phyloP scores from a whole-genome alignment of 2,113 vertebrate genomes.

The Menura novaehollandiae region DNA sequence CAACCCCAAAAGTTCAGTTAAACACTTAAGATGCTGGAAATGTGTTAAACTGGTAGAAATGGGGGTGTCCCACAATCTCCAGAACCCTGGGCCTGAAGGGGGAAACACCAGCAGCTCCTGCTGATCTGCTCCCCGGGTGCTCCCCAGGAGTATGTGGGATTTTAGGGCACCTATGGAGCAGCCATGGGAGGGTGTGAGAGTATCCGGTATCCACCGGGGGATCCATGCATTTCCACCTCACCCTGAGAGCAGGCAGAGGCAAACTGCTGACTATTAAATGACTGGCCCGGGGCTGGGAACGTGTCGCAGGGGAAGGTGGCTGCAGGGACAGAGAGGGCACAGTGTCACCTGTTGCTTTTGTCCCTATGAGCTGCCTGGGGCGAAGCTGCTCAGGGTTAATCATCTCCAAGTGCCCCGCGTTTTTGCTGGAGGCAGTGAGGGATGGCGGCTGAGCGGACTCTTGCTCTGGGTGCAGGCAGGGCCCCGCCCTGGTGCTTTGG shows the following conservation, averaged over 20 bases:
- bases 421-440: neutral
- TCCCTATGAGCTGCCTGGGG: neutral
- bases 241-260: neutral
- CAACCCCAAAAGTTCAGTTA: neutral
- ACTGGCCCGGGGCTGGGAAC: fast-evolving
- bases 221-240: neutral
- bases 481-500: neutral
- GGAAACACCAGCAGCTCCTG: neutral
- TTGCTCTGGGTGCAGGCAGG: neutral
- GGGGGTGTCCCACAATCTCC: fast-evolving
- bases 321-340: neutral
- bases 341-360: fast-evolving
- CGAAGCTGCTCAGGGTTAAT: fast-evolving
- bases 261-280: neutral
- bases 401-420: fast-evolving
- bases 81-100: neutral
- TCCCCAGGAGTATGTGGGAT: fast-evolving
- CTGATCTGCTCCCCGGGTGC: neutral
- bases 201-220: fast-evolving
- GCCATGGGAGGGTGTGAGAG: fast-evolving
- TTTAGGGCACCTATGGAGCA: neutral
- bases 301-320: neutral
- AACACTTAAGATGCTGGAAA: fast-evolving
- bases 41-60: neutral
- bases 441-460: neutral